Percentiles rank a stretch among this genome's conserved stretches.
phyloP scores from a whole-genome alignment of 2,113 vertebrate genomes.

The Nymphicus hollandicus region DNA sequence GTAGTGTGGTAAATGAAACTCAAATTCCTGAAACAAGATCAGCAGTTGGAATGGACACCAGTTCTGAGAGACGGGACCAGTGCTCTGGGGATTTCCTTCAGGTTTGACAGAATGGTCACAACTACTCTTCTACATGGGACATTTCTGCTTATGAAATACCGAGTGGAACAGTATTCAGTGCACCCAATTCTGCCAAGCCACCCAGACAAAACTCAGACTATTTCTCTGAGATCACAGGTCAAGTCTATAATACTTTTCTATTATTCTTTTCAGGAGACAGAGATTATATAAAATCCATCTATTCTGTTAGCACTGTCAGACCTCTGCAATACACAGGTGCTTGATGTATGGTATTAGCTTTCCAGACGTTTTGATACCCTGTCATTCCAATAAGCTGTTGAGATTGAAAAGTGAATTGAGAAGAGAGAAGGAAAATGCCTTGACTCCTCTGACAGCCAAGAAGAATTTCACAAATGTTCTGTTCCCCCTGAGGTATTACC shows the following conservation, averaged over 20 bases:
- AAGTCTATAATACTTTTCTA: slow-evolving; percentile 39
- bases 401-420: slow-evolving; percentile 54
- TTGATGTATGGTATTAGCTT: slow-evolving; percentile 36
- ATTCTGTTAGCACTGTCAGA: slow-evolving; percentile 23
- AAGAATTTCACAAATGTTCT: slow-evolving; percentile 32
- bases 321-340: slow-evolving; percentile 11
- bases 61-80: neutral
- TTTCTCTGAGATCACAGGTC: slow-evolving; percentile 42
- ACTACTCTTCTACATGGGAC: neutral
- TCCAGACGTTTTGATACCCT: slow-evolving; percentile 21
- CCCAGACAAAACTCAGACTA: neutral
- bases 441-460: neutral
- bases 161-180: neutral
- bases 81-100: neutral
- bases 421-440: slow-evolving; percentile 20
- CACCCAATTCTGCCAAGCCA: neutral
- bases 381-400: slow-evolving; percentile 47
- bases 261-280: slow-evolving; percentile 48
- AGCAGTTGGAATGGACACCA: neutral
- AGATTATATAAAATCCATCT: slow-evolving; percentile 50
- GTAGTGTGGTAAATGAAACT: neutral
- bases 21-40: neutral
- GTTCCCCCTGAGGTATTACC: neutral
- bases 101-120: neutral
- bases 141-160: neutral